Percentiles rank a stretch among this genome's conserved stretches.
phyloP scores from a whole-genome alignment of 2,113 vertebrate species.

The Accipiter virgatus region DNA sequence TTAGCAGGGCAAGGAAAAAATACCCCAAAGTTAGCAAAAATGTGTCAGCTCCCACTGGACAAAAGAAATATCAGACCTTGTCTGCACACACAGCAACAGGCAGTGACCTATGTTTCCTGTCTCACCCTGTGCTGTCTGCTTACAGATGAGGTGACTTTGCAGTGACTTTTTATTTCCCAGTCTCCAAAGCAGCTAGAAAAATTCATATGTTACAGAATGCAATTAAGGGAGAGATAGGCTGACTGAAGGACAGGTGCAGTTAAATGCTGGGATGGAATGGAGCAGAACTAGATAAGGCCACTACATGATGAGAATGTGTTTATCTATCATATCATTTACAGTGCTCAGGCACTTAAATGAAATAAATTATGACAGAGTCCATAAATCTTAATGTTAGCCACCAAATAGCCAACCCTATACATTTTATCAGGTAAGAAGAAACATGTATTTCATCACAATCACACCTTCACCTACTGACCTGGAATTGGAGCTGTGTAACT shows the following conservation, averaged over 20 bases:
- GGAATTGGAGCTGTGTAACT: not conserved
- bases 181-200: not conserved
- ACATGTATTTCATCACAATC: not conserved
- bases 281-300: not conserved
- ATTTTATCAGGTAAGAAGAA: not conserved
- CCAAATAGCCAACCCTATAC: not conserved
- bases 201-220: not conserved
- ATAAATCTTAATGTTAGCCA: not conserved
- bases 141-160: conserved; percentile 3
- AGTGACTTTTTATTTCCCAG: not conserved
- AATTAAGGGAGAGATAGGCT: not conserved
- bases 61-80: conserved; percentile 29
- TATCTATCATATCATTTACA: not conserved
- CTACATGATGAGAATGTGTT: not conserved
- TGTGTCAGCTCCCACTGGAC: not conserved
- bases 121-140: not conserved
- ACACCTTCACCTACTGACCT: not conserved
- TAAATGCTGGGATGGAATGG: not conserved
- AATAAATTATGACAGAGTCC: not conserved
- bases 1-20: not conserved
- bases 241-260: not conserved
- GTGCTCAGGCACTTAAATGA: not conserved
- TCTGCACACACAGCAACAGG: conserved; percentile 19
- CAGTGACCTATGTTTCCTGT: conserved; percentile 46
- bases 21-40: conserved; percentile 41